Percentiles rank a stretch among this genome's conserved stretches.
These are phyloP conservation scores for Enteromius thamalakanensis DNA, from an alignment of 2,797 vertebrate genomes.

Conservation along the genomic window DNA sequence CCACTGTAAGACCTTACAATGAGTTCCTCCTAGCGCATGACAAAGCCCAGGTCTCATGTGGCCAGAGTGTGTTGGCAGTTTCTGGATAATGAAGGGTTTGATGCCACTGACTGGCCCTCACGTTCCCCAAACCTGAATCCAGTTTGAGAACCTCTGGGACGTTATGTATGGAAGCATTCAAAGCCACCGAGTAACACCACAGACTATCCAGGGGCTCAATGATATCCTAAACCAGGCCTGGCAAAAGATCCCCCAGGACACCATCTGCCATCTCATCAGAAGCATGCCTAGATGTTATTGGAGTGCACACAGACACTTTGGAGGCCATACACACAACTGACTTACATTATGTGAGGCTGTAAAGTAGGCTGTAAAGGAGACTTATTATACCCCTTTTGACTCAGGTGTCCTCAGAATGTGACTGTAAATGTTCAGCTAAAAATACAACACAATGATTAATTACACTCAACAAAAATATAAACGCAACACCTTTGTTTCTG, in stretches of 20 bases:
- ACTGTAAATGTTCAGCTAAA: too few species aligned
- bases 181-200: neutral
- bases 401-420: too few species aligned
- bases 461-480: too few species aligned
- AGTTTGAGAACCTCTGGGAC: neutral
- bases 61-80: neutral
- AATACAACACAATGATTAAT: too few species aligned
- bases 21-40: neutral
- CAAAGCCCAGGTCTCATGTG: neutral
- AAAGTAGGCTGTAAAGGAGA: too few species aligned
- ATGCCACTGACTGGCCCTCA: neutral
- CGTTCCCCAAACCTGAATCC: neutral
- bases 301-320: neutral
- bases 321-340: neutral
- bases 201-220: neutral
- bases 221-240: neutral
- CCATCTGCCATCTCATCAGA: neutral
- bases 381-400: too few species aligned
- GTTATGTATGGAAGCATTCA: neutral
- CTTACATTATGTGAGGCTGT: neutral
- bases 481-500: too few species aligned
- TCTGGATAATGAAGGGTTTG: neutral
- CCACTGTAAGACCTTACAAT: neutral
- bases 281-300: neutral
- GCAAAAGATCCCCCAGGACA: neutral